These are phyloP conservation scores for Lasioglossum baleicum DNA, from an alignment of 1,140 invertebrate genomes.

Conservation along the genomic window DNA sequence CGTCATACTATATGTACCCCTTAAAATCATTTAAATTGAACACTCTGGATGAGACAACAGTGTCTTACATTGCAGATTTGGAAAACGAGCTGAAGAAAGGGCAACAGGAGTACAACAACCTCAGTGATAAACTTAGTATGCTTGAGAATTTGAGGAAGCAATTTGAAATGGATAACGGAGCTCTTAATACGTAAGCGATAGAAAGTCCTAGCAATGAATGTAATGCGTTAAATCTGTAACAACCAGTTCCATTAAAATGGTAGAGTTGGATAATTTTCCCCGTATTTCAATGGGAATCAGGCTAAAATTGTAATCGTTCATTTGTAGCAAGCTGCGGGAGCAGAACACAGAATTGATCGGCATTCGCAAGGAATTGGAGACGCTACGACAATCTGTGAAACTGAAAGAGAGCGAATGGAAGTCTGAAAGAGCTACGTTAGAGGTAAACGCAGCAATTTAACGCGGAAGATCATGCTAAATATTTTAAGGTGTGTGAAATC, in stretches of 20 bases:
- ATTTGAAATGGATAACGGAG: constrained; percentile 65
- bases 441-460: constrained; percentile 78
- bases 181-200: constrained; percentile 79
- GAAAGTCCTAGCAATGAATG: not conserved
- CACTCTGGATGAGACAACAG: constrained; percentile 22
- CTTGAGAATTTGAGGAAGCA: constrained; percentile 88
- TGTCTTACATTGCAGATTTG: constrained; percentile 80
- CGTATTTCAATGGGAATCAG: too few species aligned
- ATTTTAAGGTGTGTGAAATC: not conserved
- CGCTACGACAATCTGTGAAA: constrained; percentile 85
- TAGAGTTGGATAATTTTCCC: too few species aligned
- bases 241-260: too few species aligned
- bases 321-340: constrained; percentile 74
- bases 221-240: not conserved
- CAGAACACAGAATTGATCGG: constrained; percentile 82
- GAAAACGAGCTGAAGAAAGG: constrained; percentile 84
- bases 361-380: constrained; percentile 83
- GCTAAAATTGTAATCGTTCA: not conserved
- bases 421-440: constrained; percentile 86
- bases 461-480: too few species aligned
- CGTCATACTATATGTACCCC: too few species aligned
- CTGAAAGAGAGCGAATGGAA: constrained; percentile 86
- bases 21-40: not conserved
- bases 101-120: constrained; percentile 88
- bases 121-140: constrained; percentile 89